Evolutionary conservation across 64 coral and sea anemone species (phyloP).

Genomic region (Actinia equina): DNA sequence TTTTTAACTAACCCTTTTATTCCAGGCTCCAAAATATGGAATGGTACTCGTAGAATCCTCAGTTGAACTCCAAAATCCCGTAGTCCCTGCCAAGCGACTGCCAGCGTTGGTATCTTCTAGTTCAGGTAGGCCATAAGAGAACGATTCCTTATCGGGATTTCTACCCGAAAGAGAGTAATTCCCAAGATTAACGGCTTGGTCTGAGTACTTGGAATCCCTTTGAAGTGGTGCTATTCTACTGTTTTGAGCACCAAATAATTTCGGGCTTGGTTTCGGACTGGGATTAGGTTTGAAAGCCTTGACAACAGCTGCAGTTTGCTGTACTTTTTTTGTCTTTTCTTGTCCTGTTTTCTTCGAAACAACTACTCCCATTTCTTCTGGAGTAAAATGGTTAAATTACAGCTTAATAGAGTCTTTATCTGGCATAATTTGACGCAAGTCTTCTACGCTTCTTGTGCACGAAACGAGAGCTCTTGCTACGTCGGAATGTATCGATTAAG

Average conservation of each 20-base stretch:
- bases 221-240: background rate
- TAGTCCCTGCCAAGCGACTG: constrained; percentile 52
- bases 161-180: constrained; percentile 15
- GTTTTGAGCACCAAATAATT: background rate
- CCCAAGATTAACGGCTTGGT: background rate
- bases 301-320: constrained; percentile 79
- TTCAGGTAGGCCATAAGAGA: constrained; percentile 75
- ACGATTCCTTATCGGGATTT: constrained; percentile 48
- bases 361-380: constrained; percentile 63
- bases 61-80: constrained; percentile 61
- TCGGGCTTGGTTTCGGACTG: background rate
- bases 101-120: constrained; percentile 21
- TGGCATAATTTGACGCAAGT: background rate
- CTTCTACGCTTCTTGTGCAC: background rate
- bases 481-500: background rate
- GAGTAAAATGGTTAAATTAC: background rate
- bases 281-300: constrained; percentile 51
- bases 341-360: constrained; percentile 71
- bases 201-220: background rate
- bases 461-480: background rate
- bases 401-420: background rate
- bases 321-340: constrained; percentile 78
- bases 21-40: constrained; percentile 76
- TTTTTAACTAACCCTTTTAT: constrained; percentile 58
- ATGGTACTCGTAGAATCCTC: constrained; percentile 13